Evolutionary conservation across 2,113 vertebrate species (phyloP), one percentile per base, ranked within the genome.

Genomic region (Felis catus): DNA sequence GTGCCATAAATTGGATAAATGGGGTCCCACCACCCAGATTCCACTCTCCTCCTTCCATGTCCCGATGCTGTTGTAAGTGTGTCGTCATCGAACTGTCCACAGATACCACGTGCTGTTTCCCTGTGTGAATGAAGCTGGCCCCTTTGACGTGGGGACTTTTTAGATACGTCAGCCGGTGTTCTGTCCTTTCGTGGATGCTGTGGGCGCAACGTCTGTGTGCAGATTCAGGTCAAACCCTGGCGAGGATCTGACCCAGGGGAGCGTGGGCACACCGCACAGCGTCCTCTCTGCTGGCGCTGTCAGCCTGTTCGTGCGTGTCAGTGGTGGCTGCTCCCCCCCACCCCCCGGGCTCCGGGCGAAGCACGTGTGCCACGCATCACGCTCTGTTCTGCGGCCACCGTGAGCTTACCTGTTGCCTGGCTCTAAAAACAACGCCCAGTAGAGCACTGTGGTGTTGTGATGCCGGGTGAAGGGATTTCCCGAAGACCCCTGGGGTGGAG

Each of bases 71-170:
- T 41, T 19, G 4, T n/a, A 18, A 15, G 65, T 2, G 1, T 25
- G 5, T 14, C 39, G 3, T 41, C 5, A 2, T 41, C 71, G 1
- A 0, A 36, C 36, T 25, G 36, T 21, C 79, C 33, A 25, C 31
- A 1, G 3, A 18, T 4, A 33, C 41, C 1, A 1, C 1, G 2
- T 3, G 1, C 0, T 12, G 45, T 39, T 39, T 21, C 5, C 2
- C 36, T 39, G 18, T 65, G 66, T 10, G 61, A 33, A 9, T 10
- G 25, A 18, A 5, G 15, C 23, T 21, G 27, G 61, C 11, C 3
- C 31, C n/a, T 27, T 27, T 27, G 29, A 14, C 1, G 25, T 11
- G 7, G 18, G 18, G 55, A 41, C 83, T 73, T 29, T n/a, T 11
- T 21, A 13, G 27, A 7, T 45, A 4, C 41, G 29, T 4, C n/a